phyloP scores from a whole-genome alignment of 2,888 invertebrate species.

The Hyppa rectilinea region DNA sequence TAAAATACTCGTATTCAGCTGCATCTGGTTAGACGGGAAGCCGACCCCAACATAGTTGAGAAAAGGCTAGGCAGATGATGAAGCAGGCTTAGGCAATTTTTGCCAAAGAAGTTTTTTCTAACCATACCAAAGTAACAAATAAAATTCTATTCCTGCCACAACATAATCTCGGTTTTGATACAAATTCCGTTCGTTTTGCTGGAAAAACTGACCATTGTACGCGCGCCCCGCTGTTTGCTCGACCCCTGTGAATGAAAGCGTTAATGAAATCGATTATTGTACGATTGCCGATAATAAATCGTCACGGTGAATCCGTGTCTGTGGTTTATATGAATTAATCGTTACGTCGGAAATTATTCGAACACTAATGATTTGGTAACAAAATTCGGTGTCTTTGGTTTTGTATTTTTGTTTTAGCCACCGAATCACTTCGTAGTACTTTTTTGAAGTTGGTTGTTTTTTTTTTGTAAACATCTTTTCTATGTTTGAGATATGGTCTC shows the following conservation, averaged over 20 bases:
- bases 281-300: conserved; percentile 75
- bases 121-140: background rate
- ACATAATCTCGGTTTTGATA: conserved; percentile 54
- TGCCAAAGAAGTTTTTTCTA: background rate
- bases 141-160: conserved; percentile 50
- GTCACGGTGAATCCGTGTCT: conserved; percentile 65
- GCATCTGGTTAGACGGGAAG: too few species aligned
- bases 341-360: conserved; percentile 24
- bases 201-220: conserved; percentile 71
- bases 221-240: conserved; percentile 67
- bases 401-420: too few species aligned
- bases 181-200: conserved; percentile 69
- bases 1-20: too few species aligned
- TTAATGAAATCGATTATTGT: conserved; percentile 83
- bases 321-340: conserved; percentile 67
- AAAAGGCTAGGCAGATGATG: too few species aligned
- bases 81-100: background rate
- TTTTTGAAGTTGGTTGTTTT: too few species aligned
- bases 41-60: too few species aligned
- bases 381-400: too few species aligned
- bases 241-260: conserved; percentile 75
- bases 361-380: conserved; percentile 13
- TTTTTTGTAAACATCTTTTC: too few species aligned
- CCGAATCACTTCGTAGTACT: too few species aligned
- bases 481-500: too few species aligned